Percentiles rank a stretch among this genome's conserved stretches.
Evolutionary conservation across 2,888 invertebrate species (phyloP).

Genomic region (Parnassius glacialis): DNA sequence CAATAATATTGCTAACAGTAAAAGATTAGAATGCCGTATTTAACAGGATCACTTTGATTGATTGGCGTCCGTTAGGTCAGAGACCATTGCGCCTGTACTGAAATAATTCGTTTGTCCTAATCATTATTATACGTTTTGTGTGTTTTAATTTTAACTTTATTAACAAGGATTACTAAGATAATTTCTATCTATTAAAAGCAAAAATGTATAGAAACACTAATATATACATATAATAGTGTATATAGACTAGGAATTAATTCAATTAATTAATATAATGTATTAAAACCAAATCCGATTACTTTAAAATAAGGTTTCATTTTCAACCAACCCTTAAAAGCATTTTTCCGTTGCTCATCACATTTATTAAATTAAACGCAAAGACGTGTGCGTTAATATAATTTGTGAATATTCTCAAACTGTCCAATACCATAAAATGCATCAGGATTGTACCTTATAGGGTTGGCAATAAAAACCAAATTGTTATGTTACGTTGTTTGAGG

Average conservation of each 20-base stretch:
- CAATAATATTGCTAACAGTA: conserved; percentile 19
- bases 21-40: conserved; percentile 54
- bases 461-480: conserved; percentile 28
- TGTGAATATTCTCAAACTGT: conserved; percentile 29
- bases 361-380: conserved; percentile 31
- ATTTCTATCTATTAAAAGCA: too few relatives aligned
- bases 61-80: conserved; percentile 63
- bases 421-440: conserved; percentile 4
- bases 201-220: too few relatives aligned
- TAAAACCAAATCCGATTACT: conserved; percentile 29
- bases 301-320: conserved; percentile 9
- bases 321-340: conserved; percentile 14
- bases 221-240: too few relatives aligned
- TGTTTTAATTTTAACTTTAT: neutral
- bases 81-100: conserved; percentile 60
- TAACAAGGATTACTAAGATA: too few relatives aligned
- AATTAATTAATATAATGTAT: too few relatives aligned
- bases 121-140: conserved; percentile 48
- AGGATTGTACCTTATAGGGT: conserved; percentile 18
- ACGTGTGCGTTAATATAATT: conserved; percentile 32
- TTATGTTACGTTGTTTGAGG: conserved; percentile 21
- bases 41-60: conserved; percentile 69
- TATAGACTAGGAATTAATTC: too few relatives aligned
- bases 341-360: conserved; percentile 26
- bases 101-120: conserved; percentile 54